A percentile compares a stretch with the other conserved stretches of the same genome.
Conservation (phyloP, 2,797 vertebrate genomes). For the Gymnoscopelus braueri region DNA sequence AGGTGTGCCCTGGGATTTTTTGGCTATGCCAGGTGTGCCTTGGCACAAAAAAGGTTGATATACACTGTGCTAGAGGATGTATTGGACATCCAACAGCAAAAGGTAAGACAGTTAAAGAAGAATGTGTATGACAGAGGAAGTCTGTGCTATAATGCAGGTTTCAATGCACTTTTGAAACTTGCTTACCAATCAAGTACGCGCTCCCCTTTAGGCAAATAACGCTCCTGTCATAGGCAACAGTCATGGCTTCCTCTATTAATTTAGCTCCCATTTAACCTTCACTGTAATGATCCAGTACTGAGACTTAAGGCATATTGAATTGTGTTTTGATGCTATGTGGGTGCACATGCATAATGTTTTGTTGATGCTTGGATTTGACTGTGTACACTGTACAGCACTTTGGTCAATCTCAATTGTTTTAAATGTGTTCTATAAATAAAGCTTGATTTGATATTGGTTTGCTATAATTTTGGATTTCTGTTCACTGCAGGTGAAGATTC, state of each 20-base stretch:
- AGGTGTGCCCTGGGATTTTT: no score
- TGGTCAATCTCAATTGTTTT: no score
- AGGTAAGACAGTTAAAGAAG: not conserved
- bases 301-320: no score
- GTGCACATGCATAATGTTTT: not conserved
- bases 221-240: not conserved
- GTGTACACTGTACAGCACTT: no score
- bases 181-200: not conserved
- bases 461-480: slow-evolving; percentile 13
- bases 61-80: no score
- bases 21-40: no score
- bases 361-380: no score
- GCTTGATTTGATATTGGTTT: slow-evolving; percentile 2
- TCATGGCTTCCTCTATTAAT: not conserved
- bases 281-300: no score
- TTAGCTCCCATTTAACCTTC: no score
- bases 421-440: no score
- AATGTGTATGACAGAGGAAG: not conserved
- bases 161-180: not conserved
- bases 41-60: no score
- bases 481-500: slow-evolving; percentile 93
- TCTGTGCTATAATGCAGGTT: not conserved
- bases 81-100: not conserved
- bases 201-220: not conserved
- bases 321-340: no score